Base-by-base conservation (phyloP, 2,797 vertebrate genomes). In the Uromys caudimaculatus region DNA sequence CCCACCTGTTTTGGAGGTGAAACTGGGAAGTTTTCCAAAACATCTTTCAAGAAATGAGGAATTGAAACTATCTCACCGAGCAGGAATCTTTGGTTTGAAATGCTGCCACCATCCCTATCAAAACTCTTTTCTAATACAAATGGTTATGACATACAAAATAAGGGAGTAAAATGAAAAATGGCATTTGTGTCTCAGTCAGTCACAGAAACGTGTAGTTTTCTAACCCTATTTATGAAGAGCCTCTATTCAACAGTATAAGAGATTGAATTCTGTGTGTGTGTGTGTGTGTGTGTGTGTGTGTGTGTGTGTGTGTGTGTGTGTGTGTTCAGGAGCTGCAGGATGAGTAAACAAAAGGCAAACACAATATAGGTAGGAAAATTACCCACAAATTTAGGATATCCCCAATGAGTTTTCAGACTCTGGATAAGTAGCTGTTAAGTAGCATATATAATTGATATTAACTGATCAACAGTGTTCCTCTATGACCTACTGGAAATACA, bases 21-120 rank as follows among this genome's bases (percentile, higher is more conserved):
- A 97, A 83, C 75, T 93, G 78, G 91, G 54, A 92, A 1, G 13
- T 69, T 89, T 95, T 97, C 94, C 89, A 97, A 96, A 95, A 96
- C 47, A 97, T 92, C 41, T 0, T 90, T 97, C 83, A 97, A 97
- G 85, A 97, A 86, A 96, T 0, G 7, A 88, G 67, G 62, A 95
- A 62, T 94, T 94, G 69, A 93, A 91, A 62, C 86, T 69, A 84
- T 58, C 96, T 54, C 81, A 60, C 23, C 81, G 44, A 93, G 64
- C 44, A 94, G 62, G 89, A 35, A 90, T 21, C 23, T 69, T 6
- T 17, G 54, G 4, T 95, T 96, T 92, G 91, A 93, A 93, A 97
- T 13, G 13, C 16, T 85, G 60, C 4, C 79, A 97, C 0, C 2
- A 69, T 29, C 13, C 92, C 71, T 89, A 95, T 88, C 32, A 78